phyloP scores from a whole-genome alignment of 2,888 invertebrate genomes.

The Pachydiplax longipennis region DNA sequence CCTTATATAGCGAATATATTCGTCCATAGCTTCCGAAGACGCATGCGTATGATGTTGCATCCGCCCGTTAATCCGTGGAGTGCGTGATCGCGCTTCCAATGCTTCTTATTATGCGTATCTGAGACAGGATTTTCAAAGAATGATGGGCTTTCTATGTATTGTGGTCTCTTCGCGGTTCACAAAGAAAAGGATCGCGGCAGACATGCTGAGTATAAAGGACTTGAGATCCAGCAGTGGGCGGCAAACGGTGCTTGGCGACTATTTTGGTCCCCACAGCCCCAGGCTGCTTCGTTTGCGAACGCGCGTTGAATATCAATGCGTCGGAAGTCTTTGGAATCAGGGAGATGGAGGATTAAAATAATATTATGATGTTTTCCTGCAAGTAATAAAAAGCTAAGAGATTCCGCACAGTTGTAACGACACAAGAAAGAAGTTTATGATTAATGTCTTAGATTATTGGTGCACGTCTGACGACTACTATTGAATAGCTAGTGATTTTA shows the following conservation, averaged over 20 bases:
- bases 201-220: background rate
- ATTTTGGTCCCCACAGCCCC: background rate
- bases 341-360: too few species aligned
- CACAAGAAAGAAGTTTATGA: too few species aligned
- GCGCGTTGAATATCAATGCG: background rate
- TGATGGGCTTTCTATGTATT: conserved; percentile 23
- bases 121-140: background rate
- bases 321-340: background rate
- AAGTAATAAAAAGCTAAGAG: too few species aligned
- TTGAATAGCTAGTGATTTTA: too few species aligned
- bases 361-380: too few species aligned
- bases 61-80: background rate
- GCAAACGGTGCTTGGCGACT: background rate
- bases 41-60: background rate
- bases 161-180: background rate
- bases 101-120: background rate
- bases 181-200: background rate
- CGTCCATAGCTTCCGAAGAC: background rate
- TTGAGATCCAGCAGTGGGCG: background rate
- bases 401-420: too few species aligned
- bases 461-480: too few species aligned
- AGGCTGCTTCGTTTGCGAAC: background rate
- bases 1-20: background rate
- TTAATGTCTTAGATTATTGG: too few species aligned
- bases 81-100: background rate